Evolutionary conservation across 2,797 vertebrate species (phyloP).

Genomic region (Paratrypauchen microcephalus): DNA sequence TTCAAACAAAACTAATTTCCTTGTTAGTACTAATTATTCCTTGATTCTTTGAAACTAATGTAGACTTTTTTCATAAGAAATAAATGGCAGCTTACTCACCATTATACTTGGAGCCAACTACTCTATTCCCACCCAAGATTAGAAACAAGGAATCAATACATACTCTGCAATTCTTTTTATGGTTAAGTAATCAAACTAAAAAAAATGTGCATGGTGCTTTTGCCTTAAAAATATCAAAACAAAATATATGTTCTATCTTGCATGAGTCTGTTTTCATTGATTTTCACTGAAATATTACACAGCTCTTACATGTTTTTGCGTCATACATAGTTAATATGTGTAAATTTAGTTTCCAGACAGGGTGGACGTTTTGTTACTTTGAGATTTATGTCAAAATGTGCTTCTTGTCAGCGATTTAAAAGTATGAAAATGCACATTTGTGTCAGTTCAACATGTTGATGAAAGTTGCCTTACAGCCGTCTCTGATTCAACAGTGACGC

Average conservation of each 20-base stretch:
- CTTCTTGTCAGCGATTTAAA: conserved; percentile 25
- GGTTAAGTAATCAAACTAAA: not conserved
- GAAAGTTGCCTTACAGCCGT: conserved; percentile 27
- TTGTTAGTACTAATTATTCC: no score
- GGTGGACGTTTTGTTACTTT: conserved; percentile 21
- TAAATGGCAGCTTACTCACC: no score
- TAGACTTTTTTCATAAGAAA: no score
- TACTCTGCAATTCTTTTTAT: no score
- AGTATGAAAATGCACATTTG: conserved; percentile 21
- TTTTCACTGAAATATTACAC: conserved; percentile 6
- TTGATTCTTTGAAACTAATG: no score
- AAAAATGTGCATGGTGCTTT: not conserved
- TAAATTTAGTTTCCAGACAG: conserved; percentile 9
- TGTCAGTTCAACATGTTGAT: conserved; percentile 31
- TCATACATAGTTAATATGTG: conserved; percentile 22
- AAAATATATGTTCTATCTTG: not conserved
- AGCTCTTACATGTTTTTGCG: conserved; percentile 22
- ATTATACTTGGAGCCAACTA: no score
- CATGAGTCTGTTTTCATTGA: not conserved
- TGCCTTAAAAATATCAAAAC: not conserved
- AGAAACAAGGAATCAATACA: no score
- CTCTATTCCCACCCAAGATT: no score
- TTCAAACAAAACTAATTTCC: no score
- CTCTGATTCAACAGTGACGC: conserved; percentile 37
- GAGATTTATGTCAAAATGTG: conserved; percentile 19